Percentiles rank a stretch among this genome's conserved stretches.
Conservation (phyloP, 2,888 invertebrate species). For the Meta bourneti region DNA sequence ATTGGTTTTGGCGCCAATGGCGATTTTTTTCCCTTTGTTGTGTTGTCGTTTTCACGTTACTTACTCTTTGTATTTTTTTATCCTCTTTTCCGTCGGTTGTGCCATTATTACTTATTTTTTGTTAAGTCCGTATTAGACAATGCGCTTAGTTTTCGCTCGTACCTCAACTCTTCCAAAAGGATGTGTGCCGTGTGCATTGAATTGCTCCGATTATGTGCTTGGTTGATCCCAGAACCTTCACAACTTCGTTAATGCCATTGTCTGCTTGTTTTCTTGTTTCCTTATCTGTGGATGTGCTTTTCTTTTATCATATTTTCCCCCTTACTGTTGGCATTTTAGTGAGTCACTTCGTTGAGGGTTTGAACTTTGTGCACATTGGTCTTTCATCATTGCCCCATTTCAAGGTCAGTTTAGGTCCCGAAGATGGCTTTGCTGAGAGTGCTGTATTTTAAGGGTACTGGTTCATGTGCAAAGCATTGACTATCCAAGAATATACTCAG, state of each 20-base stretch:
- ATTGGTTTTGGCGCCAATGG: slow-evolving; percentile 61
- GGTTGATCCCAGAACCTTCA: slow-evolving; percentile 45
- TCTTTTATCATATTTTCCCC: not conserved
- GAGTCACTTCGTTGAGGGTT: slow-evolving; percentile 30
- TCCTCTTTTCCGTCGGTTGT: not conserved
- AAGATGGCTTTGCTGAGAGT: too few species aligned
- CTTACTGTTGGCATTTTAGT: slow-evolving; percentile 1
- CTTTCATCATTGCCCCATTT: not conserved
- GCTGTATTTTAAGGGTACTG: too few species aligned
- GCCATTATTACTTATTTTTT: not conserved
- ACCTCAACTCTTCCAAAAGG: slow-evolving; percentile 35
- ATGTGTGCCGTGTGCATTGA: slow-evolving; percentile 63
- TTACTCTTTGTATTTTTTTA: not conserved
- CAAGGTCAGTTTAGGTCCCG: not conserved
- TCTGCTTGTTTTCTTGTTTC: slow-evolving; percentile 40
- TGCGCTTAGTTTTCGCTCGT: slow-evolving; percentile 7
- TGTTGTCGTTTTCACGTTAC: slow-evolving; percentile 14
- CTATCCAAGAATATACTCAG: too few species aligned
- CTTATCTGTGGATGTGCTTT: slow-evolving; percentile 14
- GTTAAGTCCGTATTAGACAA: slow-evolving; percentile 27
- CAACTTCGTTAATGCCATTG: slow-evolving; percentile 47
- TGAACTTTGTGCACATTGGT: not conserved
- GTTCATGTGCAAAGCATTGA: too few species aligned
- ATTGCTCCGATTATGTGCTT: slow-evolving; percentile 70
- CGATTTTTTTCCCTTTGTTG: slow-evolving; percentile 28